Evolutionary conservation across 2,888 invertebrate species (phyloP), one percentile per base, ranked within the genome.

Genomic region (Theristus sp.): DNA sequence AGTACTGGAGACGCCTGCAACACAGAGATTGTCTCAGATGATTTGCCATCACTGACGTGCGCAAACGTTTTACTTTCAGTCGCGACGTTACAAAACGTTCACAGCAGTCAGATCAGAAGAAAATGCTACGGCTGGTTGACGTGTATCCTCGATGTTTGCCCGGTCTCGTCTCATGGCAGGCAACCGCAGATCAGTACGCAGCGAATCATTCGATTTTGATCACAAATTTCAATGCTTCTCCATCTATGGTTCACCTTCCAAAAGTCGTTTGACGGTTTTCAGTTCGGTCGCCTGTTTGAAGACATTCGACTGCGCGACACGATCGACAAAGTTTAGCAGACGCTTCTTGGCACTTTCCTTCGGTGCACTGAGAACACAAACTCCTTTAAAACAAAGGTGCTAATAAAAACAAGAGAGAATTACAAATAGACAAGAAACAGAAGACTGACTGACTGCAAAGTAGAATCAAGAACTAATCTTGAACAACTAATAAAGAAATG

Each of bases 261-360:
- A 87, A 0, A 88, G 87, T 66, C 84, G 83, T 71, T 87, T 86
- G 63, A 91, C 83, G 73, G 86, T 87, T 67, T 86, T 85, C 56
- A 71, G 57, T 71, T 90, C 89, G 0, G 88, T 84, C 29, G 88
- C 89, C 80, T 85, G 75, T 76, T 89, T 88, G 74, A 90, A 89
- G 72, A 87, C 85, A 74, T 84, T 84, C 63, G 85, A 87, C 28
- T 86, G 83, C 0, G 89, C 84, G 65, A 90, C 83, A 73, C 83
- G 84, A 73, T 89, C 87, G 17, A 90, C 86, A 77, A 89, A 83
- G 64, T 82, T 81, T 60, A 89, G 79, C 65, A 89, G 81, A 70
- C 85, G 86, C 73, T 83, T 84, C 65, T 75, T 71, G 20, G 73
- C 66, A 10, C 68, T 60, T 59, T 64, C 55, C 20, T 62, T 10